Conservation (phyloP, 2,888 invertebrate genomes). For the Lamellibrachia satsuma region DNA sequence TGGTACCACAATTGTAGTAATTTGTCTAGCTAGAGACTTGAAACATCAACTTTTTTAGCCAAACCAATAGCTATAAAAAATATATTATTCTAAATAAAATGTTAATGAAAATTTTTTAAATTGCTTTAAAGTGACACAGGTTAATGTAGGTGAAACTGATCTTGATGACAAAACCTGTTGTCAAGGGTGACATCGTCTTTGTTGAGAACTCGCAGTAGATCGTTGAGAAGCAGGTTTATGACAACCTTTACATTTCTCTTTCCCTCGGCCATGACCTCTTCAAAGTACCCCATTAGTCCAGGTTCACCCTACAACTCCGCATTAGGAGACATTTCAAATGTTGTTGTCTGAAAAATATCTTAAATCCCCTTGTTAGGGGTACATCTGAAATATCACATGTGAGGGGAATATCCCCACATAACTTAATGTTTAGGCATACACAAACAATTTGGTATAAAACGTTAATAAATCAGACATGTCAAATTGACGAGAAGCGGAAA, state of each 20-base stretch:
- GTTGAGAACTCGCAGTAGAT: slow-evolving; percentile 29
- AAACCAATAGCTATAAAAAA: background rate
- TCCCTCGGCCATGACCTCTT: slow-evolving; percentile 20
- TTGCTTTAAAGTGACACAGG: background rate
- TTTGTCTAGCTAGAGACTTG: background rate
- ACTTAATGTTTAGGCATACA: background rate
- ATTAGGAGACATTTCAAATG: background rate
- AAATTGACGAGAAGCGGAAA: background rate
- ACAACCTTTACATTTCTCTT: slow-evolving; percentile 18
- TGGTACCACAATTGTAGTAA: background rate
- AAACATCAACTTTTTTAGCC: background rate
- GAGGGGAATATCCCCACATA: no score
- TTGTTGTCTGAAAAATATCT: background rate
- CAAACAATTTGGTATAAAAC: no score
- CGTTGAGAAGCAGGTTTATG: slow-evolving; percentile 28
- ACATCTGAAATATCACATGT: no score
- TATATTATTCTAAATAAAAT: background rate
- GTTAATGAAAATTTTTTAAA: background rate
- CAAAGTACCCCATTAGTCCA: slow-evolving; percentile 23
- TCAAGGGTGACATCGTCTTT: slow-evolving; percentile 26
- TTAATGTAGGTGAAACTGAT: slow-evolving; percentile 21
- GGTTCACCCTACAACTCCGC: slow-evolving; percentile 26
- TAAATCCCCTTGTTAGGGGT: background rate
- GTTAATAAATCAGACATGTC: no score
- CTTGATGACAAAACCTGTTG: background rate